phyloP scores from a whole-genome alignment of 2,888 invertebrate species.

The Latrodectus elegans region DNA sequence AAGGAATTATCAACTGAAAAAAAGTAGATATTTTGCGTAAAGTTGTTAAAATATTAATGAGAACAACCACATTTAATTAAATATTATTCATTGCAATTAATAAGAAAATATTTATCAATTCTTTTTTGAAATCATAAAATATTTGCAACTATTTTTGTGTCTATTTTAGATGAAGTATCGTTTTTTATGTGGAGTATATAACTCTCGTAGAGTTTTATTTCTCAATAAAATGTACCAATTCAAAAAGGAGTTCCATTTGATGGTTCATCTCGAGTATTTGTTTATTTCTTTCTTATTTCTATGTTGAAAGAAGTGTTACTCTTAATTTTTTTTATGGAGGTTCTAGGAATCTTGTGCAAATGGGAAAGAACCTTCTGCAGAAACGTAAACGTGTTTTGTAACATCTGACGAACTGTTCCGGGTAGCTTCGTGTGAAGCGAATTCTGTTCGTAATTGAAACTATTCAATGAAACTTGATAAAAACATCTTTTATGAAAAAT shows the following conservation, averaged over 20 bases:
- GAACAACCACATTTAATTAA: too few relatives aligned
- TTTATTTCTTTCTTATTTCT: not conserved
- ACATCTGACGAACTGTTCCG: conserved; percentile 30
- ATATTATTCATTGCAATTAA: too few relatives aligned
- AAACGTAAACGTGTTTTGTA: not conserved
- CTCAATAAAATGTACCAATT: too few relatives aligned
- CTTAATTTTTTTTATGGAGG: not conserved
- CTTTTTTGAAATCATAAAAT: too few relatives aligned
- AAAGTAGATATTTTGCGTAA: too few relatives aligned
- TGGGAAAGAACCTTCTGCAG: not conserved
- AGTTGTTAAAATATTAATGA: too few relatives aligned
- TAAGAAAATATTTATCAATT: too few relatives aligned
- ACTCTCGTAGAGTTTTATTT: too few relatives aligned
- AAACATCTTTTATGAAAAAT: not conserved
- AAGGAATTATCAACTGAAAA: too few relatives aligned
- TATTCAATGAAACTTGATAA: not conserved
- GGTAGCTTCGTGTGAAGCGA: conserved; percentile 62
- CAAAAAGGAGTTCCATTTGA: not conserved
- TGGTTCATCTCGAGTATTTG: not conserved
- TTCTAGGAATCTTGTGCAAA: not conserved
- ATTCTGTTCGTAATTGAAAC: conserved; percentile 2
- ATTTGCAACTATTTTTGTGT: too few relatives aligned
- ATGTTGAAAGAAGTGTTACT: not conserved
- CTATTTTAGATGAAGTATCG: too few relatives aligned
- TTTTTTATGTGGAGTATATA: too few relatives aligned